phyloP scores from a whole-genome alignment of 1,140 invertebrate genomes.

The Vanessa tameamea region DNA sequence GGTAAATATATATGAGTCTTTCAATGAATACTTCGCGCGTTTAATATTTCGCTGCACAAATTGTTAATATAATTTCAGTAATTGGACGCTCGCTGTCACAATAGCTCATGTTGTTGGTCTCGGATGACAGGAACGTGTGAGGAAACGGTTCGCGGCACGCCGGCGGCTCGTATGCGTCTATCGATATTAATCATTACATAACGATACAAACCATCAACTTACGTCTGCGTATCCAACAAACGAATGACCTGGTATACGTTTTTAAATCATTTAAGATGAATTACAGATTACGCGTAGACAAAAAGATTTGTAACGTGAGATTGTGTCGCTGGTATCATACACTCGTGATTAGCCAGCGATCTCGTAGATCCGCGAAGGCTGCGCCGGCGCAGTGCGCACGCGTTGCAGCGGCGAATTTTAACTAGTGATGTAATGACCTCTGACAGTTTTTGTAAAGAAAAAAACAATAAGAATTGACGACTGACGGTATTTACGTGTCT shows the following conservation, averaged over 20 bases:
- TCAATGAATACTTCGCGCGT: background rate
- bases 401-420: conserved; percentile 49
- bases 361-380: conserved; percentile 45
- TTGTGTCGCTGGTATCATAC: background rate
- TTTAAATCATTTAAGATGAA: background rate
- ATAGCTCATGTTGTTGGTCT: conserved; percentile 10
- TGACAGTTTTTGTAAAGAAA: conserved; percentile 29
- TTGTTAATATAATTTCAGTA: background rate
- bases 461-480: conserved; percentile 15
- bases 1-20: background rate
- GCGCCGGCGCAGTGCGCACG: conserved; percentile 28
- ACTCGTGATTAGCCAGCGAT: conserved; percentile 4
- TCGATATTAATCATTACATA: background rate
- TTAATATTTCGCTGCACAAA: conserved; percentile 5
- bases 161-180: conserved; percentile 6
- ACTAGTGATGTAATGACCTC: conserved; percentile 60
- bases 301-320: background rate
- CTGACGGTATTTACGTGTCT: conserved; percentile 9
- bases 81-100: conserved; percentile 21
- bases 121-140: conserved; percentile 20
- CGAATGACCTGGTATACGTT: background rate
- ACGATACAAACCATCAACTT: background rate
- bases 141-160: conserved; percentile 7
- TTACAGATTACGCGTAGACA: background rate
- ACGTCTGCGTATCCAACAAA: background rate